These are phyloP conservation scores for Toxotes lorentzi DNA, from an alignment of 2,797 vertebrate genomes.

Conservation along the genomic window DNA sequence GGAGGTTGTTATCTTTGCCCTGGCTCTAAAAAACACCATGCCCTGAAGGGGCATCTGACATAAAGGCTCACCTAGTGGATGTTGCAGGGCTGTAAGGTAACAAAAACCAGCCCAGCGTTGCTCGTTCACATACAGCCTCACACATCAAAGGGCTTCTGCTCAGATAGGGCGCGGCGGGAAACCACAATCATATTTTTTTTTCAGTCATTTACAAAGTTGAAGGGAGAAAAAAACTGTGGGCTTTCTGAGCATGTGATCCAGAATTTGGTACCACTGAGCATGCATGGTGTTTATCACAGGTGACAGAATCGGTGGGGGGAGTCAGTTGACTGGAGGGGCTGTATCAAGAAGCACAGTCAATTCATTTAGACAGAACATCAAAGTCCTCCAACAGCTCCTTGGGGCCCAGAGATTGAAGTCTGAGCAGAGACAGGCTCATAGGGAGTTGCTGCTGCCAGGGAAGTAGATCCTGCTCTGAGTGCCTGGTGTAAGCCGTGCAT, in stretches of 20 bases:
- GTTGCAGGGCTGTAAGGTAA: conserved; percentile 73
- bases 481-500: conserved; percentile 77
- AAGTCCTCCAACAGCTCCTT: conserved; percentile 82
- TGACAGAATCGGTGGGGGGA: conserved; percentile 71
- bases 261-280: conserved; percentile 48
- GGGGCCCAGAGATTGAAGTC: conserved; percentile 80
- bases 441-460: conserved; percentile 77
- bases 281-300: conserved; percentile 75
- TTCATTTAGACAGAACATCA: conserved; percentile 85
- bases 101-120: conserved; percentile 69
- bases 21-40: conserved; percentile 71
- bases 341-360: conserved; percentile 79
- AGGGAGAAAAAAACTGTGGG: not conserved
- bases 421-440: conserved; percentile 76
- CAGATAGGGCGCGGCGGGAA: conserved; percentile 53
- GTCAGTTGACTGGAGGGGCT: conserved; percentile 70
- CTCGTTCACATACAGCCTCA: conserved; percentile 60
- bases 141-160: conserved; percentile 75
- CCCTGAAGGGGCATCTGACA: conserved; percentile 71
- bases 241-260: conserved; percentile 59
- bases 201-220: conserved; percentile 69
- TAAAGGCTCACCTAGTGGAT: conserved; percentile 75
- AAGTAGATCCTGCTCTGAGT: conserved; percentile 71
- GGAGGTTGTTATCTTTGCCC: conserved; percentile 71
- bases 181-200: conserved; percentile 57